Conservation (phyloP, 2,888 invertebrate species). For the Rotaria magnacalcarata region DNA sequence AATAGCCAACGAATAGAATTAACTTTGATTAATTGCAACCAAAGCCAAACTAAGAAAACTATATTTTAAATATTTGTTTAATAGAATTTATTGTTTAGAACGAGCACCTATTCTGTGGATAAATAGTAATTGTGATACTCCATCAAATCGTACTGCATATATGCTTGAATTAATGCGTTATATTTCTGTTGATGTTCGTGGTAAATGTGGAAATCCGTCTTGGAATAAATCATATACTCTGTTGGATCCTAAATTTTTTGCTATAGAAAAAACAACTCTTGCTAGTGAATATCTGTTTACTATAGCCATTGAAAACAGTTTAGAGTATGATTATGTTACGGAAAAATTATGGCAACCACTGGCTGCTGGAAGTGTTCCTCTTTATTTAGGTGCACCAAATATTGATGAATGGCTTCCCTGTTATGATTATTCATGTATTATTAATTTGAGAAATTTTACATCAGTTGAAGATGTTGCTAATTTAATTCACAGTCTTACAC, state of each 20-base stretch:
- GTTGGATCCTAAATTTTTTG: background rate
- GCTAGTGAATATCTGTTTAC: background rate
- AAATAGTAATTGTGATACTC: conserved; percentile 32
- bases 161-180: conserved; percentile 13
- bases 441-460: background rate
- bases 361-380: conserved; percentile 14
- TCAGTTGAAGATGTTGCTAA: background rate
- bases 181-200: background rate
- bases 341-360: conserved; percentile 35
- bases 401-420: conserved; percentile 19
- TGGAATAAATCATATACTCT: background rate
- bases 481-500: background rate
- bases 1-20: too few species aligned
- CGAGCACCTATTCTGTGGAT: background rate
- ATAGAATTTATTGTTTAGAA: background rate
- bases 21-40: too few species aligned
- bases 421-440: background rate
- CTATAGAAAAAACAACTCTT: background rate
- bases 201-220: background rate
- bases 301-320: background rate
- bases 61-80: background rate
- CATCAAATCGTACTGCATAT: background rate
- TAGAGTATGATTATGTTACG: conserved; percentile 26
- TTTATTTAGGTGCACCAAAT: conserved; percentile 33
- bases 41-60: too few species aligned